These are phyloP conservation scores for Drosophila miranda DNA, from an alignment of 1,140 invertebrate species.

Conservation along the genomic window DNA sequence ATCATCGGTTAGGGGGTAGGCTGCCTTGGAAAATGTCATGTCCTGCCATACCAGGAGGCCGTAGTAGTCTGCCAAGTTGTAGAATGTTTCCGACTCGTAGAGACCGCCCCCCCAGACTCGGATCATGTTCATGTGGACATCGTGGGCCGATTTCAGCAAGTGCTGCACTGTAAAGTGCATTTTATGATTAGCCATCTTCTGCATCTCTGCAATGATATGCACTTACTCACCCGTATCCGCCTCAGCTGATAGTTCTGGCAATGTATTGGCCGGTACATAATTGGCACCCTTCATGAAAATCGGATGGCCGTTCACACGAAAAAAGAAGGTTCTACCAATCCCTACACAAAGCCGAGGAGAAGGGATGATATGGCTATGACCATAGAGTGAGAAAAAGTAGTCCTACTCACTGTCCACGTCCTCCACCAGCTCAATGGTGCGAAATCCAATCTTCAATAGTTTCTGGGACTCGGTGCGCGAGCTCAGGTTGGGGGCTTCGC, in stretches of 20 bases:
- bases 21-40: constrained; percentile 97
- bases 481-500: constrained; percentile 14
- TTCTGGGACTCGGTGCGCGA: constrained; percentile 77
- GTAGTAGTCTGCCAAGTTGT: constrained; percentile 90
- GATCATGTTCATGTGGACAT: constrained; percentile 95
- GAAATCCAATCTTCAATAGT: constrained; percentile 89
- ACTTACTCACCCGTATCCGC: constrained; percentile 32
- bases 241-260: constrained; percentile 86
- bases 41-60: constrained; percentile 96
- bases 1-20: constrained; percentile 89
- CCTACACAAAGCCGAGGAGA: constrained; percentile 22
- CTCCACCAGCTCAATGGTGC: constrained; percentile 92
- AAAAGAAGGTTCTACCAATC: constrained; percentile 90
- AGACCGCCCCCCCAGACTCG: constrained; percentile 98
- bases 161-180: constrained; percentile 35
- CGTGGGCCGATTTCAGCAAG: constrained; percentile 83
- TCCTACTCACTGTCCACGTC: constrained; percentile 83
- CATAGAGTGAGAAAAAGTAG: not conserved
- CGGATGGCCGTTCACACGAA: constrained; percentile 92
- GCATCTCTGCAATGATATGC: not conserved
- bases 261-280: constrained; percentile 94
- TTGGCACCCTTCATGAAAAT: constrained; percentile 98
- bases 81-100: constrained; percentile 97
- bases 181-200: not conserved
- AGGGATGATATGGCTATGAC: too few relatives aligned